phyloP scores from a whole-genome alignment of 1,140 invertebrate genomes.

The Cydia strobilella region DNA sequence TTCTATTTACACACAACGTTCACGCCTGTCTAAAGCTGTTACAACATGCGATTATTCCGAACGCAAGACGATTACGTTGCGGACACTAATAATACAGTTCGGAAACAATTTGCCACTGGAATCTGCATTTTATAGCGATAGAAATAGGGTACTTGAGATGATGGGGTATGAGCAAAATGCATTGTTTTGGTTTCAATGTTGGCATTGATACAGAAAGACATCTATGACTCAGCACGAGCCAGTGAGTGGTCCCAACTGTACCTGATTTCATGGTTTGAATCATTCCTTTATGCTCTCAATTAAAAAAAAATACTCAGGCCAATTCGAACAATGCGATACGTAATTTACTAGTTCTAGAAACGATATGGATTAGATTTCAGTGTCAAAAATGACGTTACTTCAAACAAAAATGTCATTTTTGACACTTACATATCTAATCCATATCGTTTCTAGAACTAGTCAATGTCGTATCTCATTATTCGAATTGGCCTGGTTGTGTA shows the following conservation, averaged over 20 bases:
- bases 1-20: slow-evolving; percentile 58
- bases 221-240: slow-evolving; percentile 56
- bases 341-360: too few relatives aligned
- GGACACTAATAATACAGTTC: slow-evolving; percentile 48
- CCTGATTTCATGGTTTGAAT: slow-evolving; percentile 35
- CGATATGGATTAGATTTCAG: too few relatives aligned
- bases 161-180: slow-evolving; percentile 11
- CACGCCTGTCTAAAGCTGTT: slow-evolving; percentile 41
- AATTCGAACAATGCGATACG: too few relatives aligned
- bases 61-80: slow-evolving; percentile 57
- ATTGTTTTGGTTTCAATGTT: slow-evolving; percentile 43
- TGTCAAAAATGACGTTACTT: too few relatives aligned
- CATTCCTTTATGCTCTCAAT: slow-evolving; percentile 1
- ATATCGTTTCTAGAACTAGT: too few relatives aligned
- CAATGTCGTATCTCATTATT: too few relatives aligned
- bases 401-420: too few relatives aligned
- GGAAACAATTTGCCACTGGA: slow-evolving; percentile 41
- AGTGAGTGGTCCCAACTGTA: slow-evolving; percentile 38
- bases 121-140: slow-evolving; percentile 47
- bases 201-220: slow-evolving; percentile 60
- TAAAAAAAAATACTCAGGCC: too few relatives aligned
- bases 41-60: slow-evolving; percentile 69
- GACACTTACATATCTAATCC: too few relatives aligned
- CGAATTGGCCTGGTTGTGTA: too few relatives aligned
- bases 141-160: slow-evolving; percentile 40